Conservation (phyloP, 2,113 vertebrate genomes). For the Nibea albiflora region DNA sequence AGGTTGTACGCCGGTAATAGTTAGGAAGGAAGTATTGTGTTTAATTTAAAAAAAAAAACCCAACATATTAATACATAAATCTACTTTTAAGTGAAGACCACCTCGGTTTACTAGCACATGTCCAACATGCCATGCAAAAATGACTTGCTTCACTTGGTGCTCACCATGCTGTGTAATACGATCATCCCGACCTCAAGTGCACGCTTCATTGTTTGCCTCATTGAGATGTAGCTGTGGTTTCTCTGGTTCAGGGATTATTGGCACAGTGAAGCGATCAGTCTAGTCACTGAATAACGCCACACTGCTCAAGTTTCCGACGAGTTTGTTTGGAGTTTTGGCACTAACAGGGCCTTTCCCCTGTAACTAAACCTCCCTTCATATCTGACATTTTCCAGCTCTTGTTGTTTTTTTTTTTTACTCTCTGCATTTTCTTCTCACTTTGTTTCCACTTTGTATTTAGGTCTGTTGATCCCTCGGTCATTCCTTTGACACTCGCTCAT, state of each 20-base stretch:
- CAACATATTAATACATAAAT: not conserved
- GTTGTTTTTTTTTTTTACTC: not conserved
- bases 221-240: constrained; percentile 30
- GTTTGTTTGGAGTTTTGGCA: constrained; percentile 30
- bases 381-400: constrained; percentile 5
- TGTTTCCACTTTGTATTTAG: not conserved
- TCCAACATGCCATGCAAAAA: not conserved
- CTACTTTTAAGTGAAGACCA: not conserved
- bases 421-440: not conserved
- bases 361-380: constrained; percentile 4
- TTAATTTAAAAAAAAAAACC: not conserved
- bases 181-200: constrained; percentile 1
- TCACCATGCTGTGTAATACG: constrained; percentile 26
- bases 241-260: constrained; percentile 30
- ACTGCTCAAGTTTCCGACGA: constrained; percentile 20
- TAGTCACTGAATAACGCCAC: constrained; percentile 25
- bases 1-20: not conserved
- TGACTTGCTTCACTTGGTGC: constrained; percentile 9
- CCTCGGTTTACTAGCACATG: not conserved
- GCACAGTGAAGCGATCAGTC: constrained; percentile 12
- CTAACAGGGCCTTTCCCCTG: not conserved
- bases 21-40: too few species aligned
- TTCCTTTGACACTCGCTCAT: not conserved
- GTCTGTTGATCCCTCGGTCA: too few species aligned
- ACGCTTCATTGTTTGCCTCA: constrained; percentile 38